phyloP scores from a whole-genome alignment of 2,888 invertebrate species.

The Psococerastis gibbosa region DNA sequence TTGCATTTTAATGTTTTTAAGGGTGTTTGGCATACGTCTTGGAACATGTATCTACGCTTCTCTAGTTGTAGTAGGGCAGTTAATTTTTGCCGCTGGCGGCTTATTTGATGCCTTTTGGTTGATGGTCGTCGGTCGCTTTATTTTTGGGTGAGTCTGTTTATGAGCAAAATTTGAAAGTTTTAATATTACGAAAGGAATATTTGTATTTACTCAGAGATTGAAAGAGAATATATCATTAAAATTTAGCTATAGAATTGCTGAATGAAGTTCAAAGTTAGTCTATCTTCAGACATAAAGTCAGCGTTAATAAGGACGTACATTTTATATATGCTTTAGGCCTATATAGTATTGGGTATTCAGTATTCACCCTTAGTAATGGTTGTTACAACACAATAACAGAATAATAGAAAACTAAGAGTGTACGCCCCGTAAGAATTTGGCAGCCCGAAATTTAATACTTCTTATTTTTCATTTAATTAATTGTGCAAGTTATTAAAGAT shows the following conservation, averaged over 20 bases:
- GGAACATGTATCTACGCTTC: conserved; percentile 83
- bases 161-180: conserved; percentile 11
- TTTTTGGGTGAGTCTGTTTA: conserved; percentile 64
- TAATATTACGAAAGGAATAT: too few species aligned
- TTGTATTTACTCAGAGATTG: conserved; percentile 11
- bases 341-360: too few species aligned
- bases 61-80: conserved; percentile 71
- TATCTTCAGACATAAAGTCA: too few species aligned
- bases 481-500: too few species aligned
- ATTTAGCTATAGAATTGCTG: conserved; percentile 1
- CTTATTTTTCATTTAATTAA: too few species aligned
- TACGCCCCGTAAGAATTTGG: too few species aligned
- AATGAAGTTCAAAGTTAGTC: not conserved
- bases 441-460: too few species aligned
- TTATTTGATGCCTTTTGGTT: conserved; percentile 61
- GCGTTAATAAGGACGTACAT: too few species aligned
- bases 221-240: conserved; percentile 4
- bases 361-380: too few species aligned
- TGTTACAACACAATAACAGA: too few species aligned
- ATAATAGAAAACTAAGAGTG: too few species aligned
- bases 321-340: too few species aligned
- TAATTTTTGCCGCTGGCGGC: conserved; percentile 73
- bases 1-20: conserved; percentile 25
- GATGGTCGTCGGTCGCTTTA: conserved; percentile 81
- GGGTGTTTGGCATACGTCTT: conserved; percentile 80